Conservation (phyloP, 1,140 invertebrate genomes). For the Halyomorpha halys region DNA sequence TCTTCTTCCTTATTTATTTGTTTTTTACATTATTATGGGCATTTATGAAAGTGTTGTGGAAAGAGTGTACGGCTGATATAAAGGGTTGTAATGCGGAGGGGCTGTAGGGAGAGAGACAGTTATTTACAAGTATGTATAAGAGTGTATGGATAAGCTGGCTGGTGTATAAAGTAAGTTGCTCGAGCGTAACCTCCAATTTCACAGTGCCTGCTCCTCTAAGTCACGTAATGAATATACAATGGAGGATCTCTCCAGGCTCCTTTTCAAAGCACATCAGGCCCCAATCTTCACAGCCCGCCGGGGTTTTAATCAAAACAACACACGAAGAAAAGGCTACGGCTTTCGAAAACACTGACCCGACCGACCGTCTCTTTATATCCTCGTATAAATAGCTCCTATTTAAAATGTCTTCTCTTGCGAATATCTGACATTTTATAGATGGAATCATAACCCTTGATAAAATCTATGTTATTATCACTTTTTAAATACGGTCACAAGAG, state of each 20-base stretch:
- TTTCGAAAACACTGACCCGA: no score
- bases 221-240: constrained; percentile 28
- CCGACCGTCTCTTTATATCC: no score
- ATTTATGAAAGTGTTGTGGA: background rate
- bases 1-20: no score
- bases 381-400: no score
- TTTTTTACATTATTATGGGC: no score
- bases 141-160: constrained; percentile 9
- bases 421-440: no score
- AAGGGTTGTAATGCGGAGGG: background rate
- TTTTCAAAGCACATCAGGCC: constrained; percentile 18
- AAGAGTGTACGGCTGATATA: background rate
- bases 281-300: constrained; percentile 9
- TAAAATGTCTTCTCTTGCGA: no score
- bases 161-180: constrained; percentile 26
- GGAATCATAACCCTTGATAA: no score
- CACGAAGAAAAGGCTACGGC: constrained; percentile 8
- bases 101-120: background rate
- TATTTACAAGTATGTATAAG: constrained; percentile 18
- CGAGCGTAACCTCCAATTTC: constrained; percentile 27
- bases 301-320: constrained; percentile 17
- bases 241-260: constrained; percentile 5
- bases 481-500: no score
- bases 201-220: constrained; percentile 26
- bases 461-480: no score